Base-by-base conservation (phyloP, 2,888 invertebrate species). In the Baccha elongata region DNA sequence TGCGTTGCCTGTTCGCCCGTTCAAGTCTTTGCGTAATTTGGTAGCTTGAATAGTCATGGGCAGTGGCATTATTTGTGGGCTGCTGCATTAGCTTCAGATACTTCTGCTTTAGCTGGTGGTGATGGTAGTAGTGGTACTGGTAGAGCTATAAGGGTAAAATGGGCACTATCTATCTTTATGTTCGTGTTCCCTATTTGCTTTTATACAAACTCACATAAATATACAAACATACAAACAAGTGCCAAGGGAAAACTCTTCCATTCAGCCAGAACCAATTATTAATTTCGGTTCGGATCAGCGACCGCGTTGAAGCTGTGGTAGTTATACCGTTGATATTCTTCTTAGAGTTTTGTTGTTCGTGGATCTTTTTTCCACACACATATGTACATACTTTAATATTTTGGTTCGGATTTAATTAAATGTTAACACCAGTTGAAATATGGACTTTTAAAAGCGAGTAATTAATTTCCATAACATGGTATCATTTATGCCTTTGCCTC, bases 21-120 rank as follows among this genome's bases (percentile, higher is more conserved):
- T 73, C 64, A 69, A 85, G 80, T 81, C 81, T 81, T 81, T 85
- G 84, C 84, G 84, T 85, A 85, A 85, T 65, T 74, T 78, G 78
- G 84, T 60, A 85, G 84, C 78, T 42, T 69, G 73, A 83, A 78
- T 73, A 78, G 78, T 69, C 78, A 78, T 78, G 78, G 83, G 78
- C 83, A 78, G 83, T 84, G 83, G 83, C 78, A 78, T 84, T 84
- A 78, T 78, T 84, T 78, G 83, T 84, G 78, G 73, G 69, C 65
- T 69, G 83, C 73, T 68, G 65, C 68, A 58, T 72, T 40, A 64
- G 73, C 42, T 68, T 52, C 21, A 40, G 62, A 35, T 53, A 58
- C 35, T 55, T n/a, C 19, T 64, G 60, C 17, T 21, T 15, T 13
- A 42, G 21, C 17, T 11, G 58, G 11, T 62, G 40, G 11, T 52